Percentiles rank a stretch among this genome's conserved stretches.
These are phyloP conservation scores for Platyura marginata DNA, from an alignment of 1,140 invertebrate genomes.

Conservation along the genomic window DNA sequence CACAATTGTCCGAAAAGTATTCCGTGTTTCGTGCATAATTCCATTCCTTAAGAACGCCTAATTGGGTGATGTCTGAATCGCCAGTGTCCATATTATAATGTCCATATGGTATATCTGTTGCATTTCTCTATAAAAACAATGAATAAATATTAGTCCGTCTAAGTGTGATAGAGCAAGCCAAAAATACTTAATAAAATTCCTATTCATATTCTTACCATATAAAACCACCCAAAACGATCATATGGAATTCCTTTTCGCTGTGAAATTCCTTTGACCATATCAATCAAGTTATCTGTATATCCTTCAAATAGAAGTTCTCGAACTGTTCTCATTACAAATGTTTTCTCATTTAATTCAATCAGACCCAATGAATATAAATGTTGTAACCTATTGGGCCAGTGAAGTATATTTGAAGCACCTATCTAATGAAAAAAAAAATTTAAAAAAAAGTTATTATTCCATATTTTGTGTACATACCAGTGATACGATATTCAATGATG, in stretches of 20 bases:
- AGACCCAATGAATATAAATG: slow-evolving; percentile 33
- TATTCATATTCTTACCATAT: no score
- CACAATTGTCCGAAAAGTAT: slow-evolving; percentile 36
- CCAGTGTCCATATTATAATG: slow-evolving; percentile 55
- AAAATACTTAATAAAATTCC: no score
- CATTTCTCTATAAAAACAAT: slow-evolving; percentile 66
- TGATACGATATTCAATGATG: slow-evolving; percentile 63
- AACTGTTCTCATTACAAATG: slow-evolving; percentile 42
- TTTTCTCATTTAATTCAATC: slow-evolving; percentile 26
- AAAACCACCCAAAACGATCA: slow-evolving; percentile 1
- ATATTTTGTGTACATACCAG: slow-evolving; percentile 37
- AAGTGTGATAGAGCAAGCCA: no score
- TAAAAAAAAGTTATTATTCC: neutral
- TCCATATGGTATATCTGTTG: slow-evolving; percentile 47
- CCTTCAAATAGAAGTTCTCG: slow-evolving; percentile 61
- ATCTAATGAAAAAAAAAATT: no score
- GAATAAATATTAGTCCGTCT: no score
- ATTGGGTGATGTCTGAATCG: slow-evolving; percentile 29
- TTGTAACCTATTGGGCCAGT: neutral
- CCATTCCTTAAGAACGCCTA: slow-evolving; percentile 48
- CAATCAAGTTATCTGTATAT: slow-evolving; percentile 48
- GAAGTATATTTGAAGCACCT: slow-evolving; percentile 1
- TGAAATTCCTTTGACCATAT: slow-evolving; percentile 37
- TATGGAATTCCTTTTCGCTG: slow-evolving; percentile 10
- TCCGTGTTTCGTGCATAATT: slow-evolving; percentile 38